Conservation (phyloP, 2,113 vertebrate species). For the Collichthys lucidus region DNA sequence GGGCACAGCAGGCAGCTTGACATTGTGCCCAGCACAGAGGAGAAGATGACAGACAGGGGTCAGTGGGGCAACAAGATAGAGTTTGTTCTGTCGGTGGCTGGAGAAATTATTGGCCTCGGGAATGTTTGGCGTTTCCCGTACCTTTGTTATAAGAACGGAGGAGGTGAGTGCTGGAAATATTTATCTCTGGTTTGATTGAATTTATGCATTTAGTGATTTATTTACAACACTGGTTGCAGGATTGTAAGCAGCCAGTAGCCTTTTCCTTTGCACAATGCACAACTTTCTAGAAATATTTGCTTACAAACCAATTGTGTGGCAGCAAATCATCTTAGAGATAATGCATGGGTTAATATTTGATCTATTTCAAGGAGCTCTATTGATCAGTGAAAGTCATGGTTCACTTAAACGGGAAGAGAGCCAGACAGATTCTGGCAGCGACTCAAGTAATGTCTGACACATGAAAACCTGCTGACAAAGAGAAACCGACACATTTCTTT, state of each 20-base stretch:
- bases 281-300: not conserved
- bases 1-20: conserved; percentile 76
- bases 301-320: not conserved
- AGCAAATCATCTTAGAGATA: not conserved
- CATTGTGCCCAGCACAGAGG: conserved; percentile 70
- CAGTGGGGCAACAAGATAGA: conserved; percentile 97
- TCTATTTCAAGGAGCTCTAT: not conserved
- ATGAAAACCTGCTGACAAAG: not conserved
- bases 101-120: conserved; percentile 95
- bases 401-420: not conserved
- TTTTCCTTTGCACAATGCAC: not conserved
- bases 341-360: conserved; percentile 11
- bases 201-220: not conserved
- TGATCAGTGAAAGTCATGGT: not conserved
- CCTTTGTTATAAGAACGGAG: conserved; percentile 97
- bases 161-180: conserved; percentile 86
- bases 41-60: conserved; percentile 87
- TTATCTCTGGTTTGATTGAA: not conserved
- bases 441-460: not conserved
- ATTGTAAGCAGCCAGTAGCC: not conserved
- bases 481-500: not conserved
- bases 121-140: conserved; percentile 98
- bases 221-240: no score
- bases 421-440: not conserved
- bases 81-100: conserved; percentile 93